Evolutionary conservation across 2,888 invertebrate genomes (phyloP), one percentile per base, ranked within the genome.

Genomic region (Itoplectis maculator): DNA sequence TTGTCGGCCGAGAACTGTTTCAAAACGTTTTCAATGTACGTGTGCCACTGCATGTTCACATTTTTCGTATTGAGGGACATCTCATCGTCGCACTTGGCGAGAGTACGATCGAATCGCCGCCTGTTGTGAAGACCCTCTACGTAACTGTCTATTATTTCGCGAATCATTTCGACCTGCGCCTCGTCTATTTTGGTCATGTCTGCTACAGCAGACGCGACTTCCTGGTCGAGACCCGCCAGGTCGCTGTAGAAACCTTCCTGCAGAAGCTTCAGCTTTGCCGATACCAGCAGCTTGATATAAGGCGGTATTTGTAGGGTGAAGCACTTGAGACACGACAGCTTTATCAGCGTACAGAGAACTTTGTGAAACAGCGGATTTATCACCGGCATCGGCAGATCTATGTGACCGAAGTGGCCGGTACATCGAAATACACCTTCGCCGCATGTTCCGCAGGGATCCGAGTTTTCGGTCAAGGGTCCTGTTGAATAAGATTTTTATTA

Each of bases 401-500:
- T 98, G 91, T 99, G 98, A 0, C 99, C 99, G 93, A 98, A 96
- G 93, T 99, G 99, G 0, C 99, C 99, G 0, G 96, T 95, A 90
- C 99, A 99, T 83, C 95, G 93, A 7, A 94, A 90, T 59, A 95
- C 91, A 18, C 94, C 94, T 85, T 95, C 94, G 9, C 95, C 94
- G 90, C 99, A 99, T 7, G 98, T 98, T 3, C 93, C 93, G 92
- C 99, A 99, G 0, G 95, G 94, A 82, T 97, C 97, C 87, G 94
- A 93, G 65, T 94, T 93, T 13, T 95, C 95, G 82, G 94, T 94
- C 47, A 94, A 90, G 2, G 96, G 96, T 7, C 96, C 94, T 94
- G 69, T 11, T 77, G 73, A 72, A 51, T 70, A 80, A 40, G 2
- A 3, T 29, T 29, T 29, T 29, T 29, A 3, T 29, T 3, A 29